Conservation (phyloP, 2,888 invertebrate species). For the Ichneumon xanthorius region DNA sequence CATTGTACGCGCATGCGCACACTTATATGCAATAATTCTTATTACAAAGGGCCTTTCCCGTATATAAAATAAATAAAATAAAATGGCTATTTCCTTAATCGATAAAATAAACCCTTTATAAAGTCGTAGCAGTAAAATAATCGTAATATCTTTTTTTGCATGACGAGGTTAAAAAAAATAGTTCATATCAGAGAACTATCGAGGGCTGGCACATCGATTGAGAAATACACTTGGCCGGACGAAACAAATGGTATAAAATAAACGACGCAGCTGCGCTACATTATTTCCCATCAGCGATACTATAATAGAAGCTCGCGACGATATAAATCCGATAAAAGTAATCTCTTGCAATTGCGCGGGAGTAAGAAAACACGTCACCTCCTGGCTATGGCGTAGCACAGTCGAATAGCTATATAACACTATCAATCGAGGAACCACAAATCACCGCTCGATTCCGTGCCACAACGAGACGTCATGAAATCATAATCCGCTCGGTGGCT, state of each 20-base stretch:
- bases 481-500: conserved; percentile 58
- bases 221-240: background rate
- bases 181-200: background rate
- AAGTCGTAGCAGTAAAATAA: background rate
- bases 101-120: background rate
- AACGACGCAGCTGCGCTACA: conserved; percentile 17
- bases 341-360: conserved; percentile 33
- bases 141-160: background rate
- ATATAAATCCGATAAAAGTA: conserved; percentile 61
- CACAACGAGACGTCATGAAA: conserved; percentile 65
- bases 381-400: conserved; percentile 33
- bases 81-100: too few relatives aligned
- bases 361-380: conserved; percentile 48
- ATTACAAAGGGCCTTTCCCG: too few relatives aligned
- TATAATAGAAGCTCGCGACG: conserved; percentile 37
- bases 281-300: conserved; percentile 16
- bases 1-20: too few relatives aligned
- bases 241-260: background rate
- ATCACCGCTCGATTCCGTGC: conserved; percentile 65
- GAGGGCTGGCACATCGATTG: background rate
- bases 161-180: background rate
- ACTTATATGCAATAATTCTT: too few relatives aligned
- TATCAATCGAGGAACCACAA: conserved; percentile 57
- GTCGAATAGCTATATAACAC: conserved; percentile 21
- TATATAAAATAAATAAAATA: too few relatives aligned